Evolutionary conservation across 2,888 invertebrate species (phyloP).

Genomic region (Plagodis pulveraria): DNA sequence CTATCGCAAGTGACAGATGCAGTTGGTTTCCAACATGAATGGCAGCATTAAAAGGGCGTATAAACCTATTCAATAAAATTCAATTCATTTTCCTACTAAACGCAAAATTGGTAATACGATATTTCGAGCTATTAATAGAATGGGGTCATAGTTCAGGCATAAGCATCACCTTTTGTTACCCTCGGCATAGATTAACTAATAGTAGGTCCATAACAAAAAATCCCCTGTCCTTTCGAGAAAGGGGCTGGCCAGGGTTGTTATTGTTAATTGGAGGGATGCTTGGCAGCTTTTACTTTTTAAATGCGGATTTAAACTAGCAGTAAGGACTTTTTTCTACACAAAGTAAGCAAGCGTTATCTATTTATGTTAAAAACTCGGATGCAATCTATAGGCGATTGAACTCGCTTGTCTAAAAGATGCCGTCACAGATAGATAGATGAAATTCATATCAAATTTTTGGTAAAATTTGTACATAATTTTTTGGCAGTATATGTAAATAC

Average conservation of each 20-base stretch:
- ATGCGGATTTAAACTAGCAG: constrained; percentile 1
- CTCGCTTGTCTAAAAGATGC: too few relatives aligned
- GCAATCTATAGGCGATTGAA: too few relatives aligned
- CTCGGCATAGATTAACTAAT: neutral
- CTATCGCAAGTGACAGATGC: too few relatives aligned
- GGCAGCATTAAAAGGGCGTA: neutral
- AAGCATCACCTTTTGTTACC: constrained; percentile 7
- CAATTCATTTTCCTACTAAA: neutral
- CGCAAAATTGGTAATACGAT: constrained; percentile 3
- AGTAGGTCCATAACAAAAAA: neutral
- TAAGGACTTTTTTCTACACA: constrained; percentile 5
- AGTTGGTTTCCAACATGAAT: neutral
- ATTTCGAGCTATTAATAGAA: constrained; percentile 6
- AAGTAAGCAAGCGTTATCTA: too few relatives aligned
- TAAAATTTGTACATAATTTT: too few relatives aligned
- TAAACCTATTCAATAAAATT: neutral
- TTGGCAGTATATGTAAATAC: too few relatives aligned
- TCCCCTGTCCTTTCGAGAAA: constrained; percentile 8
- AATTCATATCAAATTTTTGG: too few relatives aligned
- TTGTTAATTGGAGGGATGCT: constrained; percentile 25
- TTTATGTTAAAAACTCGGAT: too few relatives aligned
- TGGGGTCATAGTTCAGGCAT: constrained; percentile 15
- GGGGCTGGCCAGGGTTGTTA: neutral
- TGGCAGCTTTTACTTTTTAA: constrained; percentile 11
- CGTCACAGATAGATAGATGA: too few relatives aligned